phyloP scores from a whole-genome alignment of 2,797 vertebrate species.

The Ficedula albicollis region DNA sequence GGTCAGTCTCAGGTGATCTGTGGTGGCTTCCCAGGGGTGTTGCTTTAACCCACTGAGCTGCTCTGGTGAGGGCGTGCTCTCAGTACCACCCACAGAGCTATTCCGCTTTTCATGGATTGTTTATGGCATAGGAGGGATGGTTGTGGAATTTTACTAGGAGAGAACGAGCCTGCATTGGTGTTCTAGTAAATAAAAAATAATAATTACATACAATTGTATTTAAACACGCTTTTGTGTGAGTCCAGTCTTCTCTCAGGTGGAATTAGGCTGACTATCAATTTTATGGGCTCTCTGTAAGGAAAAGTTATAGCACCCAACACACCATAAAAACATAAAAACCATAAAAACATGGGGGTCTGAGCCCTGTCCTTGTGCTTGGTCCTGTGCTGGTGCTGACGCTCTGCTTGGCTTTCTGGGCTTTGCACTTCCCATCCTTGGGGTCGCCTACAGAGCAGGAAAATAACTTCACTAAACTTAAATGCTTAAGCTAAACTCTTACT shows the following conservation, averaged over 20 bases:
- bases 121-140: not conserved
- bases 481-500: not conserved
- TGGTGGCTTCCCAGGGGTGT: fast-evolving
- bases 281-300: not conserved
- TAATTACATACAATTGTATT: not conserved
- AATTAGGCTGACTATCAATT: not conserved
- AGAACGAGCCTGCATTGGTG: not conserved
- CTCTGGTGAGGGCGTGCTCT: not conserved
- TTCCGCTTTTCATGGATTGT: not conserved
- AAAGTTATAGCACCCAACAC: not conserved
- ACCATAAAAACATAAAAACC: too few species aligned
- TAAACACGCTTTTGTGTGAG: not conserved
- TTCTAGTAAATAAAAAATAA: not conserved
- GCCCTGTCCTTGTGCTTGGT: not conserved
- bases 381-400: not conserved
- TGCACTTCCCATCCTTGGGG: not conserved
- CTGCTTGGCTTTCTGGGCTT: not conserved
- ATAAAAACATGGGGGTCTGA: not conserved
- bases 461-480: not conserved
- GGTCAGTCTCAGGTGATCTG: not conserved
- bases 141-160: not conserved
- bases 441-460: not conserved
- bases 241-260: not conserved
- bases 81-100: fast-evolving
- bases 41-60: not conserved